Percentiles rank a stretch among this genome's conserved stretches.
phyloP scores from a whole-genome alignment of 2,113 vertebrate species.

The Dasyornis broadbenti region DNA sequence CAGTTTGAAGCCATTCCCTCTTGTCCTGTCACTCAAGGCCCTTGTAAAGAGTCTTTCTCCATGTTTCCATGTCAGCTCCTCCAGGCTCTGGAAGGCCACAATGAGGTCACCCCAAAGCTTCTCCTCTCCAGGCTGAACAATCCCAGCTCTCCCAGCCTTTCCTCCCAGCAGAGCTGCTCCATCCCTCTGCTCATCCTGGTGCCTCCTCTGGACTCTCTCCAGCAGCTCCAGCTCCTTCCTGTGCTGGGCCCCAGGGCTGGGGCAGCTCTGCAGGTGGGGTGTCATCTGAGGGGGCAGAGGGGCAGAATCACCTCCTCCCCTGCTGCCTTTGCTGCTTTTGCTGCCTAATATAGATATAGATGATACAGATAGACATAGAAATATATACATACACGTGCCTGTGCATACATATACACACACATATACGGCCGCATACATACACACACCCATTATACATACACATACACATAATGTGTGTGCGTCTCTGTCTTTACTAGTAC shows the following conservation, averaged over 20 bases:
- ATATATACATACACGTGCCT: background rate
- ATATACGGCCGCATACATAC: fast-evolving
- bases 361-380: background rate
- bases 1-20: background rate
- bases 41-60: background rate
- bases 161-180: background rate
- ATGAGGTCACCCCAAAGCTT: background rate
- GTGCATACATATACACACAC: background rate
- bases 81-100: background rate
- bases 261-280: background rate
- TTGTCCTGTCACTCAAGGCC: background rate
- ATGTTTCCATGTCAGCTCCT: background rate
- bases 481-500: background rate
- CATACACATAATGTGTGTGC: too few relatives aligned
- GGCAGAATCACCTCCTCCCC: background rate
- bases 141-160: background rate
- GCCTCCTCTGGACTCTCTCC: background rate
- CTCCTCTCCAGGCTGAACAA: background rate
- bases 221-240: background rate
- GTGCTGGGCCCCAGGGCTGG: background rate
- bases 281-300: background rate
- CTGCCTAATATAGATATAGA: background rate
- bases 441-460: background rate
- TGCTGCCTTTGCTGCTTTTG: background rate
- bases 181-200: background rate